Percentiles rank a stretch among this genome's conserved stretches.
Conservation (phyloP, 2,888 invertebrate genomes). For the Ethmia dodecea region DNA sequence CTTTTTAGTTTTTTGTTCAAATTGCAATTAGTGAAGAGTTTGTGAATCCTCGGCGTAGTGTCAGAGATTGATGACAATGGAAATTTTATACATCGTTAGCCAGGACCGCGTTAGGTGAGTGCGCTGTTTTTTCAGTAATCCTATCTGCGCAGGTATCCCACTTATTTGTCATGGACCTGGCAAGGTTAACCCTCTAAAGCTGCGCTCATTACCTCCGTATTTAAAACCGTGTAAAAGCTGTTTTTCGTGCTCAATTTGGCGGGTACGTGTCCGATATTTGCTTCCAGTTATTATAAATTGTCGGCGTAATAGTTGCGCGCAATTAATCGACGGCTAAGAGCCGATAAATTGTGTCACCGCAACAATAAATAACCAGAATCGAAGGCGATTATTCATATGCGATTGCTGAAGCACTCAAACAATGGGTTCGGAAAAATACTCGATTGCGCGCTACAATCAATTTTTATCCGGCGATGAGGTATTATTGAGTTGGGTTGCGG, state of each 20-base stretch:
- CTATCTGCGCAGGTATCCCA: conserved; percentile 51
- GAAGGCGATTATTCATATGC: conserved; percentile 44
- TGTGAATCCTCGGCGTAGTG: conserved; percentile 71
- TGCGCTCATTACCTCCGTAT: conserved; percentile 32
- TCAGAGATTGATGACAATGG: conserved; percentile 78
- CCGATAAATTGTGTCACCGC: conserved; percentile 51
- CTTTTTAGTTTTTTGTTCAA: conserved; percentile 74
- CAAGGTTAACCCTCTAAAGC: conserved; percentile 41
- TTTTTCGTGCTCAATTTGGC: conserved; percentile 15
- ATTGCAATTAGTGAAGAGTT: conserved; percentile 76
- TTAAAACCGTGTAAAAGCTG: conserved; percentile 22
- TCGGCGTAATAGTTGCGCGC: conserved; percentile 29
- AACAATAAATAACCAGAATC: conserved; percentile 50
- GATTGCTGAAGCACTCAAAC: conserved; percentile 31
- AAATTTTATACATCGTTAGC: conserved; percentile 77
- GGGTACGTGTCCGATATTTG: conserved; percentile 17
- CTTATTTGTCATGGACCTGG: conserved; percentile 44
- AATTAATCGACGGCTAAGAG: conserved; percentile 49
- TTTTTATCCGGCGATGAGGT: conserved; percentile 57
- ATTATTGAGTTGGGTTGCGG: conserved; percentile 52
- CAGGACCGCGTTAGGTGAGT: conserved; percentile 69
- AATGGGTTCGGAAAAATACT: conserved; percentile 38
- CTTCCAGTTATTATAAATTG: conserved; percentile 7
- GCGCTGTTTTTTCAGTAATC: conserved; percentile 68
- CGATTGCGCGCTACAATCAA: conserved; percentile 49